Evolutionary conservation across 2,888 invertebrate species (phyloP).

Genomic region (Notocelia uddmanniana): DNA sequence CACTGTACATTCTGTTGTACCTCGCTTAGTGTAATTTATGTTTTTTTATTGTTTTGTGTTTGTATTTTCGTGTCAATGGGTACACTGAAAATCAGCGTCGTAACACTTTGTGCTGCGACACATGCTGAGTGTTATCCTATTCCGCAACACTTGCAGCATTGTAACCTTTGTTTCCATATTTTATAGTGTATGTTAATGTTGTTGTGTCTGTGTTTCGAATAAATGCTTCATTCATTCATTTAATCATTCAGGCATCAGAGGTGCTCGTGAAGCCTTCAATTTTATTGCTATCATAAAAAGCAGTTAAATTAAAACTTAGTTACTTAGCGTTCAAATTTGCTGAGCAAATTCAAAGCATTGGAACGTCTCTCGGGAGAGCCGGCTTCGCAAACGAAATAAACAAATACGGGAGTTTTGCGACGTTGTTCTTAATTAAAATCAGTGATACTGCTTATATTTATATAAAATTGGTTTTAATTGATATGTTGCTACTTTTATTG

Average conservation of each 20-base stretch:
- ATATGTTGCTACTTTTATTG: neutral
- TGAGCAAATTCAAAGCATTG: slow-evolving; percentile 37
- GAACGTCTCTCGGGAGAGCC: slow-evolving; percentile 31
- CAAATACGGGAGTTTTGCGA: slow-evolving; percentile 40
- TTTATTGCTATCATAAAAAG: slow-evolving; percentile 42
- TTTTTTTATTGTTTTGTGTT: too few relatives aligned
- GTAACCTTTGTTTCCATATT: too few relatives aligned
- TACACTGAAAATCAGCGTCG: too few relatives aligned
- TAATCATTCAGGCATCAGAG: slow-evolving; percentile 12
- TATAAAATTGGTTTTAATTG: neutral
- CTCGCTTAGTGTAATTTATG: too few relatives aligned
- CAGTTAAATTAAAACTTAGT: slow-evolving; percentile 44
- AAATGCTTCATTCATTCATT: too few relatives aligned
- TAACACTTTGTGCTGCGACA: too few relatives aligned
- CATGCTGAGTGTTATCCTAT: too few relatives aligned
- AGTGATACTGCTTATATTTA: slow-evolving; percentile 27
- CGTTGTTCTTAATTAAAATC: slow-evolving; percentile 43
- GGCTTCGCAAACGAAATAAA: slow-evolving; percentile 42
- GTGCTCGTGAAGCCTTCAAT: slow-evolving; percentile 36
- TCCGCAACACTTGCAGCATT: too few relatives aligned
- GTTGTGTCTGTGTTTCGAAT: too few relatives aligned
- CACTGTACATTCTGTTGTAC: too few relatives aligned
- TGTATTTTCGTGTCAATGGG: too few relatives aligned
- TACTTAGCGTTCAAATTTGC: slow-evolving; percentile 43
- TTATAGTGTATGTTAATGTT: too few relatives aligned